Percentiles rank a stretch among this genome's conserved stretches.
Conservation (phyloP, 2,888 invertebrate genomes). For the Amphipyra berbera region DNA sequence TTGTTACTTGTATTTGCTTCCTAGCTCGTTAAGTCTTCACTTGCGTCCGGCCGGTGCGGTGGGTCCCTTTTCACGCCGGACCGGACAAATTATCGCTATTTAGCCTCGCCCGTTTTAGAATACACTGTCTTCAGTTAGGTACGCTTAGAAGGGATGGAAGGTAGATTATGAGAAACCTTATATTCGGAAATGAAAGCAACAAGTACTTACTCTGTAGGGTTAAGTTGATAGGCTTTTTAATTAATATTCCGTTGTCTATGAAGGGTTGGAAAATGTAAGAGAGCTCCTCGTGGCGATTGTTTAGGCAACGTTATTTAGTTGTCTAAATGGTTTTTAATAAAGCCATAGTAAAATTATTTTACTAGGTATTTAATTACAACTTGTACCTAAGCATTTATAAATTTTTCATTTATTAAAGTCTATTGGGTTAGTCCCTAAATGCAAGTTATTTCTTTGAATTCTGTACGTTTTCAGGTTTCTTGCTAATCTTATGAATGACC, state of each 20-base stretch:
- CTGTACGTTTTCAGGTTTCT: too few relatives aligned
- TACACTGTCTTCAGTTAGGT: conserved; percentile 58
- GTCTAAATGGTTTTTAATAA: too few relatives aligned
- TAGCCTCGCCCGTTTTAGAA: conserved; percentile 63
- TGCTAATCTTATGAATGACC: too few relatives aligned
- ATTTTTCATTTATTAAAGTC: too few relatives aligned
- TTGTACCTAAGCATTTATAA: too few relatives aligned
- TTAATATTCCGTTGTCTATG: conserved; percentile 1
- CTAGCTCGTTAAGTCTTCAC: conserved; percentile 63
- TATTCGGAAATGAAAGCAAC: conserved; percentile 17
- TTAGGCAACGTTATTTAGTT: neutral
- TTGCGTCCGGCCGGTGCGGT: conserved; percentile 56
- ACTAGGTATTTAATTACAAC: too few relatives aligned
- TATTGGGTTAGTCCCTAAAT: too few relatives aligned
- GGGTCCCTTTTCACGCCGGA: conserved; percentile 62
- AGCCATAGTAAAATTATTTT: too few relatives aligned
- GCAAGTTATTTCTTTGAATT: too few relatives aligned
- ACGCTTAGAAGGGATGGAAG: conserved; percentile 54
- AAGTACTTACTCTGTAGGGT: conserved; percentile 9
- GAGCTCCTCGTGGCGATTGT: neutral
- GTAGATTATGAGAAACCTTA: conserved; percentile 27
- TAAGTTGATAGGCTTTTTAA: conserved; percentile 7
- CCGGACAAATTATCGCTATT: conserved; percentile 68
- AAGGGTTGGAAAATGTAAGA: neutral
- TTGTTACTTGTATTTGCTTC: too few relatives aligned